Percentiles rank a stretch among this genome's conserved stretches.
Conservation (phyloP, 2,113 vertebrate genomes). For the Coregonus clupeaformis region DNA sequence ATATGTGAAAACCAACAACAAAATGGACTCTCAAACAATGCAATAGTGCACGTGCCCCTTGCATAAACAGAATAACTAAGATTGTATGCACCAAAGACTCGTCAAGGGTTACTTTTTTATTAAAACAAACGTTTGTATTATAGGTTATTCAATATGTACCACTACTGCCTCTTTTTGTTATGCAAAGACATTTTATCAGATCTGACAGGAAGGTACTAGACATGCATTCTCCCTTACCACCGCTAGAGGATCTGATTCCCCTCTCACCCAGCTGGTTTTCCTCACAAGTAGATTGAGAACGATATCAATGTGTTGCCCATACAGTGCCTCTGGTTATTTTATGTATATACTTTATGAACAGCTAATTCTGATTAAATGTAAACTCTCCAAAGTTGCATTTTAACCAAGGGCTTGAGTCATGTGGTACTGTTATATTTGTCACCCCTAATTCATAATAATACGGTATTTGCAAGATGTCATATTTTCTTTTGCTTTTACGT, state of each 20-base stretch:
- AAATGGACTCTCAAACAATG: constrained; percentile 5
- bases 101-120: neutral
- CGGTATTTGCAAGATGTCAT: too few relatives aligned
- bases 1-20: constrained; percentile 6
- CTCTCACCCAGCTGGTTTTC: neutral
- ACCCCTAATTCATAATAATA: too few relatives aligned
- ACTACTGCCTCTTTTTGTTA: constrained; percentile 11
- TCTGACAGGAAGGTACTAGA: neutral
- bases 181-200: neutral
- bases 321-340: neutral
- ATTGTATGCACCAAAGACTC: constrained; percentile 40
- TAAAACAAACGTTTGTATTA: constrained; percentile 13
- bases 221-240: neutral
- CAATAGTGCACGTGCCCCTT: constrained; percentile 1
- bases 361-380: neutral
- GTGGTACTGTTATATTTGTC: too few relatives aligned
- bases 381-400: too few relatives aligned
- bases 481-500: too few relatives aligned
- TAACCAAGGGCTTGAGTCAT: too few relatives aligned
- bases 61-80: neutral
- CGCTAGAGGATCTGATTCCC: neutral
- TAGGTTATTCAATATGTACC: constrained; percentile 19
- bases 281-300: neutral
- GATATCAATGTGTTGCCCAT: neutral
- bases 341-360: neutral